phyloP scores from a whole-genome alignment of 2,888 invertebrate species.

The Elysia crispata region DNA sequence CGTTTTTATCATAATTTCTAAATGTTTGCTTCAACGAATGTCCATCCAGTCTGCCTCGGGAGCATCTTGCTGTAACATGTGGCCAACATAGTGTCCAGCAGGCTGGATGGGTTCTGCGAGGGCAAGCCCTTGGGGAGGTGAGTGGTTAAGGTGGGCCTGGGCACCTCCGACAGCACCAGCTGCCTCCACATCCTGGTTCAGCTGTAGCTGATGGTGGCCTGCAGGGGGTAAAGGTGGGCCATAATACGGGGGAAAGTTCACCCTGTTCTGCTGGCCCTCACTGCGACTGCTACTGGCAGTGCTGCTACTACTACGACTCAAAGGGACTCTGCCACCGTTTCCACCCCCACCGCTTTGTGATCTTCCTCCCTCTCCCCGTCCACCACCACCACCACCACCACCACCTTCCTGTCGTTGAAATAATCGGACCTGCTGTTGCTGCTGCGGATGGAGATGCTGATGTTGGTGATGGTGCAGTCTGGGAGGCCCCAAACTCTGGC shows the following conservation, averaged over 20 bases:
- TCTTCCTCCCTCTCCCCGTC: background rate
- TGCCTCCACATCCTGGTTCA: constrained; percentile 38
- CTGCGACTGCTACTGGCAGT: constrained; percentile 44
- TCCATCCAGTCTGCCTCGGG: constrained; percentile 57
- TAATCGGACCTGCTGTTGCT: background rate
- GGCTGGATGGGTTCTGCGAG: constrained; percentile 34
- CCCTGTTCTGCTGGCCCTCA: background rate
- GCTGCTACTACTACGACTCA: constrained; percentile 42
- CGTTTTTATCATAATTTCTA: too few species aligned
- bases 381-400: background rate
- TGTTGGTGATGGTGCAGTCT: background rate
- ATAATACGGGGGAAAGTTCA: constrained; percentile 32
- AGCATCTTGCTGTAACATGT: constrained; percentile 54
- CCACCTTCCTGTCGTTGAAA: background rate
- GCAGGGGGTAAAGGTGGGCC: constrained; percentile 40
- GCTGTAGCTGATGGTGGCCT: constrained; percentile 41
- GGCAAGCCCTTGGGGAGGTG: constrained; percentile 42
- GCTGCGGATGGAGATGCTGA: background rate
- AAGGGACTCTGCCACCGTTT: background rate
- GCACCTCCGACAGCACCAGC: background rate
- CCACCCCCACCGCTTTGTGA: background rate
- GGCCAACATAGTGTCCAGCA: constrained; percentile 51
- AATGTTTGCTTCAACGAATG: constrained; percentile 12
- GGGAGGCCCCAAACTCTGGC: background rate
- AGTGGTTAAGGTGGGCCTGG: constrained; percentile 19